Conservation (phyloP, 2,888 invertebrate species). For the Incurvaria masculella region DNA sequence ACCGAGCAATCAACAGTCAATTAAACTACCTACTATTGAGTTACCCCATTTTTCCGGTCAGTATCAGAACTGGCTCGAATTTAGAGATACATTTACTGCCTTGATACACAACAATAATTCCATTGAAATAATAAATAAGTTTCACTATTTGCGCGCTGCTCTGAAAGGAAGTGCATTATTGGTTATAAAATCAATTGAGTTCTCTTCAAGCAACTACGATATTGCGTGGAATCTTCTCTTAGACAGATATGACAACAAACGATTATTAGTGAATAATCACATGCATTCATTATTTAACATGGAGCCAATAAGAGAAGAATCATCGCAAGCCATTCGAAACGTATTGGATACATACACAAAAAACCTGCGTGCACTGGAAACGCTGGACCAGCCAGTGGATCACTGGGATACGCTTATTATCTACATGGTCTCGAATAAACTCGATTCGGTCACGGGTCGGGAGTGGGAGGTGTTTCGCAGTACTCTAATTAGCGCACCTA, state of each 20-base stretch:
- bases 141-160: constrained; percentile 1
- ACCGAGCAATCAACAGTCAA: neutral
- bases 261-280: neutral
- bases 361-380: neutral
- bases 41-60: neutral
- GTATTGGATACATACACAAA: neutral
- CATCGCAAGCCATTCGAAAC: neutral
- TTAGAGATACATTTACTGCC: neutral
- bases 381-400: neutral
- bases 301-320: neutral
- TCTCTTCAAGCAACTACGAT: neutral
- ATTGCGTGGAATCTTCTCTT: constrained; percentile 1
- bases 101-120: neutral
- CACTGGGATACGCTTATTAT: constrained; percentile 1
- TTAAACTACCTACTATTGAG: neutral
- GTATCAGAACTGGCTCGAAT: neutral
- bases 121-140: neutral
- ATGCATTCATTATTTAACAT: neutral
- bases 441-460: neutral
- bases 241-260: neutral
- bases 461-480: neutral
- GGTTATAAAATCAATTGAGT: neutral
- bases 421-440: neutral
- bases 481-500: neutral
- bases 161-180: neutral